A percentile compares a stretch with the other conserved stretches of the same genome.
phyloP scores from a whole-genome alignment of 2,888 invertebrate genomes.

The Meghimatium bilineatum region DNA sequence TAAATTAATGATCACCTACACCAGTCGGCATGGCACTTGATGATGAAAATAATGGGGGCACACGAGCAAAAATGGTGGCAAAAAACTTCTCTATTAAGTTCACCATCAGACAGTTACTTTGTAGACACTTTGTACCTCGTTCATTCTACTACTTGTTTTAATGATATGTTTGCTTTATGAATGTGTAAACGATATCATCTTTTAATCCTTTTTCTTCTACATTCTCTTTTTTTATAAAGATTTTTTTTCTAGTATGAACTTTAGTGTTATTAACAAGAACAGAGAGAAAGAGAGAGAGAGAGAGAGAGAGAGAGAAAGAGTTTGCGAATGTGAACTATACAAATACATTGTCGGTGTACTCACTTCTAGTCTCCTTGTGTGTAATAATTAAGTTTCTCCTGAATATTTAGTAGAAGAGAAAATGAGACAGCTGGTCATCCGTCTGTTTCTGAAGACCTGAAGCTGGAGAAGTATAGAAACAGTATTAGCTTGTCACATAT shows the following conservation, averaged over 20 bases:
- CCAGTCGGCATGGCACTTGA: too few relatives aligned
- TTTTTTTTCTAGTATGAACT: neutral
- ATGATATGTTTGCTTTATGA: neutral
- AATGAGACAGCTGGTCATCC: too few relatives aligned
- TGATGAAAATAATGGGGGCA: too few relatives aligned
- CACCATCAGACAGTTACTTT: neutral
- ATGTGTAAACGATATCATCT: neutral
- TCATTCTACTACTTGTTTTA: slow-evolving; percentile 3
- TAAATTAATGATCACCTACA: too few relatives aligned
- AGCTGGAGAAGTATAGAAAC: too few relatives aligned
- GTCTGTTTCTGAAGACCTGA: too few relatives aligned
- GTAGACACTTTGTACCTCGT: neutral
- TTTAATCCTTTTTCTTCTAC: neutral
- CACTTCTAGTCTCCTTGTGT: neutral
- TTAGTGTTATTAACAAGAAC: neutral
- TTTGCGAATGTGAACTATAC: neutral
- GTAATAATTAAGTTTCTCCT: neutral
- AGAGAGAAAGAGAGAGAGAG: neutral
- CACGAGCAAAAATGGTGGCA: neutral
- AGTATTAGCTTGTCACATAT: too few relatives aligned
- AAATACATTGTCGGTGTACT: neutral
- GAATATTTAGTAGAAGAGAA: neutral
- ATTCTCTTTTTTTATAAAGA: neutral
- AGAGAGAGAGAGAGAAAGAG: neutral
- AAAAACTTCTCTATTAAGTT: neutral